phyloP scores from a whole-genome alignment of 1,140 invertebrate species.

The Eurytemora carolleeae region DNA sequence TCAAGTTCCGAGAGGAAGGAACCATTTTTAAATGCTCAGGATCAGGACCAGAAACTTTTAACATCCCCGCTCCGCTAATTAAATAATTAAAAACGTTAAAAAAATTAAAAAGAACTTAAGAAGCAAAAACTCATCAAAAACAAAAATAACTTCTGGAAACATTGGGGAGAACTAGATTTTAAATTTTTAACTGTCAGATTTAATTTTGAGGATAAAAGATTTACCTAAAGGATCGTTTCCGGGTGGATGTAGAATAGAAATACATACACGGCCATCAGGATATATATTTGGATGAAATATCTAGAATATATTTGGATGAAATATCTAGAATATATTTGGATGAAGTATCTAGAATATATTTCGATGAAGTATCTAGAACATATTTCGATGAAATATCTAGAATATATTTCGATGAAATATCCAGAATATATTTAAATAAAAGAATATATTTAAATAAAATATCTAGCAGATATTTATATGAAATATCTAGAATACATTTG shows the following conservation, averaged over 20 bases:
- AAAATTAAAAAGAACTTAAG: no score
- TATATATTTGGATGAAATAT: conserved; percentile 43
- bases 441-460: conserved; percentile 11
- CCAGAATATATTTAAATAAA: conserved; percentile 13
- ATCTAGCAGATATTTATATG: conserved; percentile 32
- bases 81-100: no score
- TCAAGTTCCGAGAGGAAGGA: no score
- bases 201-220: no score
- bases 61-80: no score
- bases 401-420: conserved; percentile 12
- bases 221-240: conserved; percentile 99
- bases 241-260: conserved; percentile 97
- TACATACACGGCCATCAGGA: conserved; percentile 89
- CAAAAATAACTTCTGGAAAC: no score
- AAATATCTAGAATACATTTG: conserved; percentile 37
- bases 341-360: conserved; percentile 36
- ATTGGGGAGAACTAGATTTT: no score
- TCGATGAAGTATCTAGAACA: conserved; percentile 10
- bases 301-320: conserved; percentile 37
- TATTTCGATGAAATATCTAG: conserved; percentile 13
- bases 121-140: no score
- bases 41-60: no score
- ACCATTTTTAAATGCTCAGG: no score
- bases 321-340: conserved; percentile 37
- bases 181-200: no score